Evolutionary conservation across 2,888 invertebrate species (phyloP).

Genomic region (Aradus depressus): DNA sequence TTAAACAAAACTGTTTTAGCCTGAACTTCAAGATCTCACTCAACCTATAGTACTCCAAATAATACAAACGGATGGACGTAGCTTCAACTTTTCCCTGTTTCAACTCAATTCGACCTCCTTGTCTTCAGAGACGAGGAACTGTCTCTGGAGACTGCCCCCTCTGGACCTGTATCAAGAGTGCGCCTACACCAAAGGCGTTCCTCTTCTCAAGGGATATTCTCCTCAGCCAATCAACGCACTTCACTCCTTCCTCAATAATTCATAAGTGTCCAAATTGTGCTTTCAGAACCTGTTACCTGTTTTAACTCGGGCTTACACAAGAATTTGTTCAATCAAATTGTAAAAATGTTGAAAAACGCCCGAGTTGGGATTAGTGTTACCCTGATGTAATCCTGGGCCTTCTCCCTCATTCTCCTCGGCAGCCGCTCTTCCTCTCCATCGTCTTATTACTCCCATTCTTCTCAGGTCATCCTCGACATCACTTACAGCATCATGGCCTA

Average conservation of each 20-base stretch:
- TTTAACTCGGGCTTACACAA: too few species aligned
- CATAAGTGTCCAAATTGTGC: too few species aligned
- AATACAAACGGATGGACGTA: slow-evolving; percentile 65
- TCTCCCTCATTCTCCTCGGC: too few species aligned
- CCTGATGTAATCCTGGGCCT: too few species aligned
- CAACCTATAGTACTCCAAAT: slow-evolving; percentile 73
- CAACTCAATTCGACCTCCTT: slow-evolving; percentile 66
- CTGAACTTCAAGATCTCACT: slow-evolving; percentile 51
- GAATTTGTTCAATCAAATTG: too few species aligned
- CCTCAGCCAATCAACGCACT: slow-evolving; percentile 64
- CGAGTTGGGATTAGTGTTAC: too few species aligned
- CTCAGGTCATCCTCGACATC: too few species aligned
- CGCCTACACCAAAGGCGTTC: slow-evolving; percentile 50
- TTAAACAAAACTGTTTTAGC: slow-evolving; percentile 44
- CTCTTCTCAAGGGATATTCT: slow-evolving; percentile 63
- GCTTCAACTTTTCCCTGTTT: slow-evolving; percentile 68
- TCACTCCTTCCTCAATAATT: slow-evolving; percentile 58
- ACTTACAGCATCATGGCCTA: too few species aligned
- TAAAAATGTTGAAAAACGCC: too few species aligned
- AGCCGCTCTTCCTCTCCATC: too few species aligned
- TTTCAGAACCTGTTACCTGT: too few species aligned
- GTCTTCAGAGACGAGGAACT: slow-evolving; percentile 49
- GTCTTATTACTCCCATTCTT: too few species aligned
- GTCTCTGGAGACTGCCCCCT: slow-evolving; percentile 59
- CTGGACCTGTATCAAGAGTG: slow-evolving; percentile 52